Percentiles rank a stretch among this genome's conserved stretches.
These are phyloP conservation scores for Beris chalybata DNA, from an alignment of 2,888 invertebrate genomes.

Conservation along the genomic window DNA sequence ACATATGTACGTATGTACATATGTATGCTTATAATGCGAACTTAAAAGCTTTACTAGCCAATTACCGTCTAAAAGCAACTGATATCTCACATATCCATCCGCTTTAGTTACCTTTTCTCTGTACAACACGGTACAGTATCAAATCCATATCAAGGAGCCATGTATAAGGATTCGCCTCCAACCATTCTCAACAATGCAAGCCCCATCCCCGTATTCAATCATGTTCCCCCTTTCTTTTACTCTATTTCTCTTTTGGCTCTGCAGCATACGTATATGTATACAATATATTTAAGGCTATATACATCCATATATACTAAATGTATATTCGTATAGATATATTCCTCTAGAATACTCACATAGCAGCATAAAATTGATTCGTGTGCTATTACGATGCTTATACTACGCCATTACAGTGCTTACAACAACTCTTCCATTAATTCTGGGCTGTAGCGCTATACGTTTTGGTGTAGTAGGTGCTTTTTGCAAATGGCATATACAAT, in stretches of 20 bases:
- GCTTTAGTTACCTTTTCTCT: slow-evolving; percentile 32
- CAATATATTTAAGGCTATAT: neutral
- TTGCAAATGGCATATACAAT: slow-evolving; percentile 18
- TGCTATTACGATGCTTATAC: slow-evolving; percentile 35
- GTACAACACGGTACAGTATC: neutral
- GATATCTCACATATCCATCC: slow-evolving; percentile 39
- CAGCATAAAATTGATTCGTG: slow-evolving; percentile 34
- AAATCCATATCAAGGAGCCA: neutral
- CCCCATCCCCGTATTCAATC: slow-evolving; percentile 6
- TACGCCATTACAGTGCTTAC: slow-evolving; percentile 37
- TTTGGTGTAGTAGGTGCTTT: neutral
- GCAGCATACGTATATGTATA: neutral
- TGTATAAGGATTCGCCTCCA: slow-evolving; percentile 10
- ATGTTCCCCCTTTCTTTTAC: neutral
- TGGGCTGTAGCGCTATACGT: neutral
- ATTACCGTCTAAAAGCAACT: slow-evolving; percentile 44
- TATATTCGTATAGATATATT: neutral
- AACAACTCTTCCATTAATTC: slow-evolving; percentile 29
- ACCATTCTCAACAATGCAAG: slow-evolving; percentile 8
- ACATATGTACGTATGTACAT: slow-evolving; percentile 34
- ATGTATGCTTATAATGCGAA: slow-evolving; percentile 35
- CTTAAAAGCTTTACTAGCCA: slow-evolving; percentile 43
- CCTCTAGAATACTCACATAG: slow-evolving; percentile 17
- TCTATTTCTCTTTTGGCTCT: neutral
- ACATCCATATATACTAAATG: neutral